Evolutionary conservation across 2,888 invertebrate species (phyloP).

Genomic region (Globia sparganii): DNA sequence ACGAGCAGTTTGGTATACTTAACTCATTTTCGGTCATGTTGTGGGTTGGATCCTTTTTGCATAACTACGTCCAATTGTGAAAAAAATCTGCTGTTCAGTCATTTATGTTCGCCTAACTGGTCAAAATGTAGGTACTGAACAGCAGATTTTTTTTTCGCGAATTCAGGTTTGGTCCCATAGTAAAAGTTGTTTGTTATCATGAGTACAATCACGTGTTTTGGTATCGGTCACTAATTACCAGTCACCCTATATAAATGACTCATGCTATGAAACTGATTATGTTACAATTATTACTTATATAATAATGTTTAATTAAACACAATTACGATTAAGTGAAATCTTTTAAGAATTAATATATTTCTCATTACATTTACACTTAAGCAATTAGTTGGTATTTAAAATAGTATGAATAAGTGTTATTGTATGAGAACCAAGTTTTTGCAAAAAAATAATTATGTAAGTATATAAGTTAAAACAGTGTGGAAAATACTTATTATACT

Average conservation of each 20-base stretch:
- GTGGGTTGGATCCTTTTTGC: too few species aligned
- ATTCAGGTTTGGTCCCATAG: too few species aligned
- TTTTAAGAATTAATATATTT: conserved; percentile 17
- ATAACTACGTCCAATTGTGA: too few species aligned
- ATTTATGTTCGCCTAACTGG: too few species aligned
- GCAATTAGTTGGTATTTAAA: conserved; percentile 1
- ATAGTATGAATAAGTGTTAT: conserved; percentile 4
- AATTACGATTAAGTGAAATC: background rate
- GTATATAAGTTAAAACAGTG: conserved; percentile 1
- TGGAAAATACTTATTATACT: conserved; percentile 45
- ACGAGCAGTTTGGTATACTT: too few species aligned
- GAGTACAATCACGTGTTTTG: too few species aligned
- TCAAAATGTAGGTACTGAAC: too few species aligned
- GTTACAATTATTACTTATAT: background rate
- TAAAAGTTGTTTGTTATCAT: too few species aligned
- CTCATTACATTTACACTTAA: conserved; percentile 42
- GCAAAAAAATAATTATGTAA: background rate
- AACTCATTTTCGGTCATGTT: too few species aligned
- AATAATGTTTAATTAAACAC: background rate
- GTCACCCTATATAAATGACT: conserved; percentile 14
- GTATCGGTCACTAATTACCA: too few species aligned
- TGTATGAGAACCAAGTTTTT: background rate
- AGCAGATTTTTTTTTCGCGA: too few species aligned
- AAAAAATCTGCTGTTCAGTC: too few species aligned
- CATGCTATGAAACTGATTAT: background rate